Conservation (phyloP, 2,797 vertebrate genomes). For the Pagetopsis macropterus region DNA sequence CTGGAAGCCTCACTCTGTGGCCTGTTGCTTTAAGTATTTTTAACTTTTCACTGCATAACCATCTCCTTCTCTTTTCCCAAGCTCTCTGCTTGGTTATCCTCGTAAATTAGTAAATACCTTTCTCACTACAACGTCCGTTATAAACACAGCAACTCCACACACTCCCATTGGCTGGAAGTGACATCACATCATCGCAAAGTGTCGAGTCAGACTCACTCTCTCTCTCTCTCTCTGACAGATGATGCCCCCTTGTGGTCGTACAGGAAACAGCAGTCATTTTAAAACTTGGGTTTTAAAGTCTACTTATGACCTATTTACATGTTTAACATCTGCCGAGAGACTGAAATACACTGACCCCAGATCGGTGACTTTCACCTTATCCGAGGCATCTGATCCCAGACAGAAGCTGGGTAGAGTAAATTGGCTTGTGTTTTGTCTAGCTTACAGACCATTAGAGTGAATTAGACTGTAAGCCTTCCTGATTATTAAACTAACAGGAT, state of each 20-base stretch:
- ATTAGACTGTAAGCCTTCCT: slow-evolving; percentile 46
- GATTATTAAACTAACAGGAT: slow-evolving; percentile 60
- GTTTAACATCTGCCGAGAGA: not conserved
- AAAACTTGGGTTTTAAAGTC: not conserved
- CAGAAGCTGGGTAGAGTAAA: slow-evolving; percentile 26
- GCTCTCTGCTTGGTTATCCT: slow-evolving; percentile 30
- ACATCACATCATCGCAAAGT: slow-evolving; percentile 87
- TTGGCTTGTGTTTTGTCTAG: slow-evolving; percentile 41
- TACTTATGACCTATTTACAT: not conserved
- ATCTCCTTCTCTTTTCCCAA: not conserved
- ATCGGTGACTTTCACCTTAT: slow-evolving; percentile 8
- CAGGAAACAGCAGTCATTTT: slow-evolving; percentile 19
- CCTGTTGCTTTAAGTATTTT: slow-evolving; percentile 41
- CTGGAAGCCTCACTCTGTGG: slow-evolving; percentile 18
- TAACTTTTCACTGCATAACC: slow-evolving; percentile 40
- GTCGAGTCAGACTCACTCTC: slow-evolving; percentile 61
- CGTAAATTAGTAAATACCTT: slow-evolving; percentile 50
- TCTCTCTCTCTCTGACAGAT: slow-evolving; percentile 31
- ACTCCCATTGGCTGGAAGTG: slow-evolving; percentile 89
- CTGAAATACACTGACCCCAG: not conserved
- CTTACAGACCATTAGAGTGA: slow-evolving; percentile 47
- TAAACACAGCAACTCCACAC: slow-evolving; percentile 50
- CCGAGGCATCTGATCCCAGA: slow-evolving; percentile 17
- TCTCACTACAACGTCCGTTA: not conserved
- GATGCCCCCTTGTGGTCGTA: slow-evolving; percentile 75